Percentiles rank a stretch among this genome's conserved stretches.
Conservation (phyloP, 2,797 vertebrate species). For the Epinephelus malabaricus region DNA sequence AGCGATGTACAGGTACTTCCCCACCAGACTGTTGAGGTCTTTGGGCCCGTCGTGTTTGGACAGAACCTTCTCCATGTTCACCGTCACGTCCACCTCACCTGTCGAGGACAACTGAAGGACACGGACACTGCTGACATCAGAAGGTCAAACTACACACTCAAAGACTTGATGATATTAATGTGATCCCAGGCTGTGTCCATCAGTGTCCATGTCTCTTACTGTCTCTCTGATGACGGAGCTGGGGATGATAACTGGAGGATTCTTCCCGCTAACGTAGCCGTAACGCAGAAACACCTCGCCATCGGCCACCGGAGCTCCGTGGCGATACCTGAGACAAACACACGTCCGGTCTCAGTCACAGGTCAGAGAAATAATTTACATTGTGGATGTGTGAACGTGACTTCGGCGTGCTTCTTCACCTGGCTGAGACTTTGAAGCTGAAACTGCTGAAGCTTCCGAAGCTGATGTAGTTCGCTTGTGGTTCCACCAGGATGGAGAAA, state of each 20-base stretch:
- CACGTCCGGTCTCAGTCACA: neutral
- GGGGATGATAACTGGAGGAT: slow-evolving; percentile 86
- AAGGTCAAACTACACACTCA: no score
- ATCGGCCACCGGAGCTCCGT: slow-evolving; percentile 84
- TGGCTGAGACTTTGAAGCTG: slow-evolving; percentile 88
- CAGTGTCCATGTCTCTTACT: slow-evolving; percentile 76
- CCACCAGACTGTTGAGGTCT: slow-evolving; percentile 83
- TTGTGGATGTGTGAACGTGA: neutral
- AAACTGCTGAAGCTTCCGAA: slow-evolving; percentile 86
- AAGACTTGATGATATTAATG: no score
- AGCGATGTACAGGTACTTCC: slow-evolving; percentile 87
- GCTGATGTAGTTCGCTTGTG: slow-evolving; percentile 88
- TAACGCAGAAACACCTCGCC: slow-evolving; percentile 89
- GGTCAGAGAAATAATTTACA: no score
- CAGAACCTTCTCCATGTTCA: slow-evolving; percentile 85
- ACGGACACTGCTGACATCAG: neutral
- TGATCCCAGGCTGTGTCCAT: no score
- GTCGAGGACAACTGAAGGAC: slow-evolving; percentile 51
- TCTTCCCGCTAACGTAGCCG: slow-evolving; percentile 84
- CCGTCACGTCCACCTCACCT: slow-evolving; percentile 82
- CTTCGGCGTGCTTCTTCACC: slow-evolving; percentile 74
- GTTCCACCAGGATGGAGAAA: slow-evolving; percentile 88
- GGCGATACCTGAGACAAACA: slow-evolving; percentile 87
- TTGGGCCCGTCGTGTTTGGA: slow-evolving; percentile 69
- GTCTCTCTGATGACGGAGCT: slow-evolving; percentile 71